Percentiles rank a stretch among this genome's conserved stretches.
Conservation (phyloP, 2,888 invertebrate genomes). For the Drosophila monieri region DNA sequence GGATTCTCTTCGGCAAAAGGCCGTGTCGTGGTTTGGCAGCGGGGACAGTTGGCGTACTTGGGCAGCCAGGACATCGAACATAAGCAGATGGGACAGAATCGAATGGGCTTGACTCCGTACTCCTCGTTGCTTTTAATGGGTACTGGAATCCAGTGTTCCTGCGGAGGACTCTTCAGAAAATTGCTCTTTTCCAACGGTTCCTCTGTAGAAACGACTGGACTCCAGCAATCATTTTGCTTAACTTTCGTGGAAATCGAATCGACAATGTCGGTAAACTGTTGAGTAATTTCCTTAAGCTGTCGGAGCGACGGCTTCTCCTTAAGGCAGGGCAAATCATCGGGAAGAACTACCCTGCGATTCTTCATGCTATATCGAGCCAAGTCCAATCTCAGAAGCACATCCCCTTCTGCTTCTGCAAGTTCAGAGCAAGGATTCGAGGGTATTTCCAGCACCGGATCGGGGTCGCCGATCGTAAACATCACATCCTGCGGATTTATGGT, state of each 20-base stretch:
- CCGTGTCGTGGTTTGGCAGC: constrained; percentile 70
- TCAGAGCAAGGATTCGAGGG: constrained; percentile 31
- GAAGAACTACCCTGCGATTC: constrained; percentile 11
- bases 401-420: constrained; percentile 32
- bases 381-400: constrained; percentile 63
- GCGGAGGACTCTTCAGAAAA: not conserved
- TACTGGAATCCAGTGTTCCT: constrained; percentile 36
- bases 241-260: constrained; percentile 38
- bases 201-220: not conserved
- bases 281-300: constrained; percentile 43
- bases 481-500: constrained; percentile 51
- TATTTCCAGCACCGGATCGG: constrained; percentile 15
- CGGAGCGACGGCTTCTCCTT: constrained; percentile 38
- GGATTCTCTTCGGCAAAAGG: constrained; percentile 28
- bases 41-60: constrained; percentile 83
- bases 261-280: constrained; percentile 41
- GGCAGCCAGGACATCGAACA: constrained; percentile 80
- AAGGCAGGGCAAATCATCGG: not conserved
- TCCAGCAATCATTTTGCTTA: not conserved
- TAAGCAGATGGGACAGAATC: constrained; percentile 80
- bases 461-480: constrained; percentile 50
- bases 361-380: constrained; percentile 62
- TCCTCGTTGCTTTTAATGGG: constrained; percentile 31
- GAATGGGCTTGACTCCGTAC: constrained; percentile 56
- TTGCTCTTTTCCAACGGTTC: not conserved